phyloP scores from a whole-genome alignment of 2,113 vertebrate genomes.

The Hemiprocne comata region DNA sequence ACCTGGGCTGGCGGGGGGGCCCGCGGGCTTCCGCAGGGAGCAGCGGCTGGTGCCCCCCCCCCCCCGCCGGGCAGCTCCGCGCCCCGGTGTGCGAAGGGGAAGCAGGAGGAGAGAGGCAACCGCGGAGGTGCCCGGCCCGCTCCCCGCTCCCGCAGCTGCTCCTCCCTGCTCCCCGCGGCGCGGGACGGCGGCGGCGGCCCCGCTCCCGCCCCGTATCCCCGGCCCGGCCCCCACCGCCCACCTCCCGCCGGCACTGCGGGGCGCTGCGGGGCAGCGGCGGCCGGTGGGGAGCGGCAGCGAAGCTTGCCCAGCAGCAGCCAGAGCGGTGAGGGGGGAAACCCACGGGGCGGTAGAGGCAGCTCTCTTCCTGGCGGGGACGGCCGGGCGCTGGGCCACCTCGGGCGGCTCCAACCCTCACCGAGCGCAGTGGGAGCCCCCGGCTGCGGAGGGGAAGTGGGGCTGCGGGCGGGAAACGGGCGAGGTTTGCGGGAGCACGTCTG shows the following conservation, averaged over 20 bases:
- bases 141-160: background rate
- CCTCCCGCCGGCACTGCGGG: background rate
- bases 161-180: background rate
- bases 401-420: background rate
- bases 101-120: no score
- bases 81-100: background rate
- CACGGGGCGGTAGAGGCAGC: background rate
- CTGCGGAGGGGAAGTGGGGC: background rate
- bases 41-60: background rate
- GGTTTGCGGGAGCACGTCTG: background rate
- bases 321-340: background rate
- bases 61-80: background rate
- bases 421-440: background rate
- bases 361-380: background rate
- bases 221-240: background rate
- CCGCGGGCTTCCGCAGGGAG: accelerated
- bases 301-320: background rate
- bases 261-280: background rate
- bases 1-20: accelerated
- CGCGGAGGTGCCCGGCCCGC: no score
- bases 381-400: background rate
- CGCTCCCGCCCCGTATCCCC: background rate
- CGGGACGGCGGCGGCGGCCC: background rate
- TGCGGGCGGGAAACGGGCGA: background rate
- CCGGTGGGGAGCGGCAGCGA: background rate